These are phyloP conservation scores for Galerucella pusilla DNA, from an alignment of 2,888 invertebrate species.

Conservation along the genomic window DNA sequence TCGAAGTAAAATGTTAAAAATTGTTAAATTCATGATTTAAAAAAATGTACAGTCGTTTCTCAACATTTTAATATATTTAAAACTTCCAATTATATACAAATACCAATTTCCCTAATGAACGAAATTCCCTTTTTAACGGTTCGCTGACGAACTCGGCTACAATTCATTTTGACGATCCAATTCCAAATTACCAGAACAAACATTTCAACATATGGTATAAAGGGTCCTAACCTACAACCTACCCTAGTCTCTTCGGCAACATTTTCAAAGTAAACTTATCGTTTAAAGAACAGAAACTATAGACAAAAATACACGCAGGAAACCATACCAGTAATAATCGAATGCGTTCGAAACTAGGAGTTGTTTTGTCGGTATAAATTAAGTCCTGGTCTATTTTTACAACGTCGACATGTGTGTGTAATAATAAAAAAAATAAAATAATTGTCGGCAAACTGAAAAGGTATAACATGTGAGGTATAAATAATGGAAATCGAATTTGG, in stretches of 20 bases:
- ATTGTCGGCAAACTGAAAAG: background rate
- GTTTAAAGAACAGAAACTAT: constrained; percentile 36
- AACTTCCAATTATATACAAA: background rate
- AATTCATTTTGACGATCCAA: background rate
- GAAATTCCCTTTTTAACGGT: constrained; percentile 7
- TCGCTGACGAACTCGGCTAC: constrained; percentile 8
- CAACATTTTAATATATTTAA: background rate
- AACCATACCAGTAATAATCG: constrained; percentile 49
- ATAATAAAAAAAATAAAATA: too few relatives aligned
- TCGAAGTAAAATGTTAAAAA: too few relatives aligned
- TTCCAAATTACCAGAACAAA: constrained; percentile 29
- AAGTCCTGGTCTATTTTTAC: constrained; percentile 46
- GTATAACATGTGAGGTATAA: background rate
- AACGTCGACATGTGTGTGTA: constrained; percentile 45
- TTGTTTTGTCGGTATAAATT: constrained; percentile 35
- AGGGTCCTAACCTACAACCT: constrained; percentile 15
- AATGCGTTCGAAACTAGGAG: constrained; percentile 43
- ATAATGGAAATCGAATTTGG: background rate
- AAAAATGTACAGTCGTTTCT: too few relatives aligned
- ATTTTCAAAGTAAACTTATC: constrained; percentile 24
- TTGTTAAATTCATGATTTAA: too few relatives aligned
- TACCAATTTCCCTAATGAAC: background rate
- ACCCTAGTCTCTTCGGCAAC: constrained; percentile 23
- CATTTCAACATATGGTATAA: constrained; percentile 24
- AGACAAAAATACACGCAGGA: constrained; percentile 44